Base-by-base conservation (phyloP, 2,113 vertebrate species). In the Elachura formosa region DNA sequence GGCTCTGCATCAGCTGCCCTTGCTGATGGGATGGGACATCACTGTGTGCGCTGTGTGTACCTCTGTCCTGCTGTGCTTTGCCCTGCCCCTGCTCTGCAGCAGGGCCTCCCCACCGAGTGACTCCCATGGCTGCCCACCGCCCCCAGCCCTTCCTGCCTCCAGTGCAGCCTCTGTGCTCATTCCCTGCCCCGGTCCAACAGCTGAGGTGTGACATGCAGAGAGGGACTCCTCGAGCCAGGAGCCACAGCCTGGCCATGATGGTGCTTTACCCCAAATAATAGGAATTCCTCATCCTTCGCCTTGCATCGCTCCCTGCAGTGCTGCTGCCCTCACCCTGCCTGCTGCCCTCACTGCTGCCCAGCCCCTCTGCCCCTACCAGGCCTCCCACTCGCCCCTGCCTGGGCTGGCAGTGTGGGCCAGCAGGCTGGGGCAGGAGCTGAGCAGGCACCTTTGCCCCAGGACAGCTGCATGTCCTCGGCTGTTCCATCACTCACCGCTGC, bases 391-490 rank as follows among this genome's bases (percentile, higher is more conserved):
- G 68, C 12, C 36, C 48, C 31, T 61, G 72, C 26, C 54, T 3
- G 23, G 6, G 31, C 40, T 52, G n/a, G 25, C 41, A 40, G 18
- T 14, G 28, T 22, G 10, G n/a, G 59, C 72, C 4, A 0, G 16
- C 34, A 1, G 0, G 1, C 71, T 10, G 29, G 40, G 22, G 61
- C 22, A 5, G 72, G 84, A 86, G 75, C 67, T 0, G 0, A 14
- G 56, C 0, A 1, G 29, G 13, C 19, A 0, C 46, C 46, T 56
- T 82, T 0, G 1, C 48, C 49, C 49, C 22, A 5, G 14, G 62
- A 75, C 25, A 34, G n/a, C 72, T 11, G 22, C 8, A 0, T 4
- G 36, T 62, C 34, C 25, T 8, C 5, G 21, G 63, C 84, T 56
- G 33, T 55, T 84, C 34, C 4, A 5, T 9, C 74, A 40, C 76